These are phyloP conservation scores for Acronicta alni DNA, from an alignment of 2,888 invertebrate genomes.

Conservation along the genomic window DNA sequence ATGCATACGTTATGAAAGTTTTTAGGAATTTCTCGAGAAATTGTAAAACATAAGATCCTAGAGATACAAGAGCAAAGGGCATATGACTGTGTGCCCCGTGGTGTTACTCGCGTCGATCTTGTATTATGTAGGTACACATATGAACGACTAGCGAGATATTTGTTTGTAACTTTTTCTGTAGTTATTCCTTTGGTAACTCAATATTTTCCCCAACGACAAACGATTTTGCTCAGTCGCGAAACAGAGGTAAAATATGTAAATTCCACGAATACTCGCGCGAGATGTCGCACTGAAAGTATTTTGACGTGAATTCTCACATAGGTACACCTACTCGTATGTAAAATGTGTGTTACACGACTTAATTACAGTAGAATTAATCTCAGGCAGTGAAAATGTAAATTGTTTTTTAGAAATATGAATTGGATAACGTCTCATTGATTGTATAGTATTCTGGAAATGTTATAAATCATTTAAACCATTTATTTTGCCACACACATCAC, in stretches of 20 bases:
- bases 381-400: neutral
- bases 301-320: slow-evolving; percentile 1
- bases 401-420: neutral
- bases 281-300: slow-evolving; percentile 11
- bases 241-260: slow-evolving; percentile 44
- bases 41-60: too few species aligned
- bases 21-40: too few species aligned
- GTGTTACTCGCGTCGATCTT: too few species aligned
- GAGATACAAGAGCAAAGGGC: too few species aligned
- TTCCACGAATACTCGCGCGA: slow-evolving; percentile 15
- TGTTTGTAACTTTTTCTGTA: slow-evolving; percentile 1
- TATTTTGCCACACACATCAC: too few species aligned
- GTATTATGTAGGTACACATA: too few species aligned
- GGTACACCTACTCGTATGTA: neutral
- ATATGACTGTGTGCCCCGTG: too few species aligned
- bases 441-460: too few species aligned
- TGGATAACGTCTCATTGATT: neutral
- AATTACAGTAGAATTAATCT: neutral
- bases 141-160: too few species aligned
- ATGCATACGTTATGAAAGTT: too few species aligned
- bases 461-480: too few species aligned
- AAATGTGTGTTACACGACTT: neutral
- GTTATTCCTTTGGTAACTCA: slow-evolving; percentile 6
- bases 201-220: slow-evolving; percentile 16
- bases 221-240: slow-evolving; percentile 24